Conservation (phyloP, 2,888 invertebrate genomes). For the Colletes collaris region DNA sequence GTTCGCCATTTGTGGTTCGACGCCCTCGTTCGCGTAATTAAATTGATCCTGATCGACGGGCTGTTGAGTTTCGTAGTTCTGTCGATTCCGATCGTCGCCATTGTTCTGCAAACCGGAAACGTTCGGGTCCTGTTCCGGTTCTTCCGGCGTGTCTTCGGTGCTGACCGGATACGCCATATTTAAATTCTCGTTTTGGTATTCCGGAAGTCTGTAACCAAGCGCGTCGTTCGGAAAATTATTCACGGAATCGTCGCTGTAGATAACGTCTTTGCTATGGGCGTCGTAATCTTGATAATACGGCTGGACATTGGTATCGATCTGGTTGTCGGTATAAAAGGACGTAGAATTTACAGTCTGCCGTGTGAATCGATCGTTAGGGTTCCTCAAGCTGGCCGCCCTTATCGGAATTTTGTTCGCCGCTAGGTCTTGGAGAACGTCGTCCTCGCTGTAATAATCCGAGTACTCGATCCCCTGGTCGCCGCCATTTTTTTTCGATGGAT, state of each 20-base stretch:
- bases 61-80: background rate
- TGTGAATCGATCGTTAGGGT: slow-evolving; percentile 52
- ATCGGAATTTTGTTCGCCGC: slow-evolving; percentile 44
- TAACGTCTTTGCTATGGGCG: slow-evolving; percentile 9
- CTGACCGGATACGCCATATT: background rate
- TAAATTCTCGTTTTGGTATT: slow-evolving; percentile 16
- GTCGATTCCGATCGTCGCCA: background rate
- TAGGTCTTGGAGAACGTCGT: slow-evolving; percentile 49
- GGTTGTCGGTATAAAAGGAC: slow-evolving; percentile 13
- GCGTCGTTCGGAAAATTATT: slow-evolving; percentile 3
- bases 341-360: slow-evolving; percentile 52
- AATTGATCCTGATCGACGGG: background rate
- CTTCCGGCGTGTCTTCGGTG: background rate
- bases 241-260: slow-evolving; percentile 22
- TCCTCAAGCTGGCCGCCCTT: slow-evolving; percentile 7
- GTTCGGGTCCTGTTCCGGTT: background rate
- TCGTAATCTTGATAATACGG: slow-evolving; percentile 10
- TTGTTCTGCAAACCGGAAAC: background rate
- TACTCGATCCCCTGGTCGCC: slow-evolving; percentile 61
- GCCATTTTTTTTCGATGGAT: slow-evolving; percentile 52
- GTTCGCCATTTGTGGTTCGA: background rate
- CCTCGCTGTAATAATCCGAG: slow-evolving; percentile 68
- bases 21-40: background rate
- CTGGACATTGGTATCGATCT: slow-evolving; percentile 15
- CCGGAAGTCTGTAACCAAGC: background rate